These are phyloP conservation scores for Rattus rattus DNA, from an alignment of 2,113 vertebrate genomes.

Conservation along the genomic window DNA sequence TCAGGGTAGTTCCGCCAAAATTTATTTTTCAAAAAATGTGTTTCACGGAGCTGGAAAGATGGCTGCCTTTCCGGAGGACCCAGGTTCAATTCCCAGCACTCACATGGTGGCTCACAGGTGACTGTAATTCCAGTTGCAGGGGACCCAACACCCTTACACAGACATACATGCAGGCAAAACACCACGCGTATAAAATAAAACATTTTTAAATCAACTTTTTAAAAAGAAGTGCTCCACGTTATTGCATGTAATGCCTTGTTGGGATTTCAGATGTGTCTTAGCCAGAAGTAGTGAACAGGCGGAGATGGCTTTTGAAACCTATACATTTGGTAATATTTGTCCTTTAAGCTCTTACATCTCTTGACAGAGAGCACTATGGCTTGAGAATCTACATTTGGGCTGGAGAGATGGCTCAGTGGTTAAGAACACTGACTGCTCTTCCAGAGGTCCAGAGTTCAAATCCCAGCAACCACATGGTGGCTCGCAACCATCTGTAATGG, in stretches of 20 bases:
- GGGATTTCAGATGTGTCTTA: conserved; percentile 76
- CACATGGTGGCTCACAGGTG: no score
- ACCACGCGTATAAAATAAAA: no score
- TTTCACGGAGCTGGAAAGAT: not conserved
- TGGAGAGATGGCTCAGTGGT: no score
- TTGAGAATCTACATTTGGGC: conserved; percentile 83
- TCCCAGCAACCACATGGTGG: no score
- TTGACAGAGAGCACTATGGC: conserved; percentile 74
- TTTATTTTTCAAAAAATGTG: conserved; percentile 37
- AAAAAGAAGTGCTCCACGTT: conserved; percentile 56
- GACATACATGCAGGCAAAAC: no score
- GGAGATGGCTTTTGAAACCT: conserved; percentile 80
- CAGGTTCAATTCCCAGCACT: no score
- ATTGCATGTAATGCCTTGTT: conserved; percentile 80
- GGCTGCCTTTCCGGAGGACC: not conserved
- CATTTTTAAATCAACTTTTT: no score
- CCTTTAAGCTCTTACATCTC: conserved; percentile 85
- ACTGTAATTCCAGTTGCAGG: no score
- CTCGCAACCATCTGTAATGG: no score
- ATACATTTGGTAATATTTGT: conserved; percentile 85
- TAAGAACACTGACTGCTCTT: no score
- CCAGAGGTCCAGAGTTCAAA: no score
- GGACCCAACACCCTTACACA: no score
- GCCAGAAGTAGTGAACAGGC: conserved; percentile 65
- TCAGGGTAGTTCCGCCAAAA: conserved; percentile 82